phyloP scores from a whole-genome alignment of 2,888 invertebrate genomes.

The Tortrix viridana region DNA sequence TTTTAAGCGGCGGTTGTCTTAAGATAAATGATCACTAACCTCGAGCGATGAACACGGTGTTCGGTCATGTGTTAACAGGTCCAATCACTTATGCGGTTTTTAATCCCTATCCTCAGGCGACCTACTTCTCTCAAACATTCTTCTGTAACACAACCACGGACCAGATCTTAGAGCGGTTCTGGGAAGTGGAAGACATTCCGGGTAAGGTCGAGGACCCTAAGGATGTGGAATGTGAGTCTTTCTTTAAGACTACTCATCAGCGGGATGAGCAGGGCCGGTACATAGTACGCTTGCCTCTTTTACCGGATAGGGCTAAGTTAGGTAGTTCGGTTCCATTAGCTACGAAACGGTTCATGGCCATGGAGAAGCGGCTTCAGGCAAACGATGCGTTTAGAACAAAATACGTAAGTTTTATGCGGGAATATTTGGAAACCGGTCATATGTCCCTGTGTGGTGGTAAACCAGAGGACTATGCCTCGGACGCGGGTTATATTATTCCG shows the following conservation, averaged over 20 bases:
- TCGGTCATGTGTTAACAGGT: background rate
- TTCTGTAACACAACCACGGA: background rate
- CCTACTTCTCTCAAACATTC: background rate
- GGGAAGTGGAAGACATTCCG: constrained; percentile 6
- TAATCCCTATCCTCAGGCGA: background rate
- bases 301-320: background rate
- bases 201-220: background rate
- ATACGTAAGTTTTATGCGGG: constrained; percentile 3
- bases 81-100: background rate
- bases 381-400: background rate
- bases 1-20: background rate
- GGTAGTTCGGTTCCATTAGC: background rate
- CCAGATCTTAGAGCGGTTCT: constrained; percentile 3
- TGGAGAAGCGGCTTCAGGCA: constrained; percentile 6
- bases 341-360: background rate
- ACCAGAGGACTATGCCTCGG: constrained; percentile 1
- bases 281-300: background rate
- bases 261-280: background rate
- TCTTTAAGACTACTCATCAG: background rate
- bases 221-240: background rate
- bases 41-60: background rate
- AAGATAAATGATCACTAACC: constrained; percentile 1
- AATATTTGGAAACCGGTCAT: background rate
- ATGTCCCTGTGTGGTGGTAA: background rate
- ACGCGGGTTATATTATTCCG: background rate